Evolutionary conservation across 2,113 vertebrate species (phyloP).

Genomic region (Xerus inauris): DNA sequence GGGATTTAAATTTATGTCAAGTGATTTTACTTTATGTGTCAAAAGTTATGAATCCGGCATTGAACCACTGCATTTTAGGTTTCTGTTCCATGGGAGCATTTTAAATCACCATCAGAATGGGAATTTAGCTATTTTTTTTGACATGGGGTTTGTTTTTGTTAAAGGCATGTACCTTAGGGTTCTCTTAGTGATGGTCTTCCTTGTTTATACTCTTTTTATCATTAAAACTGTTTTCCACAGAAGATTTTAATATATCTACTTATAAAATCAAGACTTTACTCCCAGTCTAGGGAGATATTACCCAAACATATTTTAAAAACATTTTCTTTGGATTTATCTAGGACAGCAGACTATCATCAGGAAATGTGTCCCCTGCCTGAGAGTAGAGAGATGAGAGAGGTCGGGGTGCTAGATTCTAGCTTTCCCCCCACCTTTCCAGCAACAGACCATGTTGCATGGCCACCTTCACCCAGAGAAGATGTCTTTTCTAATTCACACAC

Average conservation of each 20-base stretch:
- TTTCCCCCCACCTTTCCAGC: not conserved
- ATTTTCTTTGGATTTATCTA: not conserved
- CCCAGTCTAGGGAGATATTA: not conserved
- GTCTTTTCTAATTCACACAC: not conserved
- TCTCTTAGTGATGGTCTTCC: not conserved
- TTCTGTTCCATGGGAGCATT: not conserved
- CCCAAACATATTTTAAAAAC: not conserved
- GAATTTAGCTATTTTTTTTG: not conserved
- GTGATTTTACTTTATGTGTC: not conserved
- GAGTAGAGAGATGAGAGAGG: not conserved
- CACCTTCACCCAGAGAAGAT: not conserved
- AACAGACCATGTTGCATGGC: too few relatives aligned
- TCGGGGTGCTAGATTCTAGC: too few relatives aligned
- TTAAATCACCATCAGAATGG: not conserved
- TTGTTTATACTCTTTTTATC: not conserved
- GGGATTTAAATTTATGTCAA: slow-evolving; percentile 67
- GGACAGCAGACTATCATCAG: not conserved
- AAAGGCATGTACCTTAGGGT: not conserved
- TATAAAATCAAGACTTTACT: slow-evolving; percentile 6
- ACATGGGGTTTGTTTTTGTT: not conserved
- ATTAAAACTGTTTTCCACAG: slow-evolving; percentile 30
- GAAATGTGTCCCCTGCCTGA: not conserved
- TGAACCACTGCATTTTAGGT: slow-evolving; percentile 33
- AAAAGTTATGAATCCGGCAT: not conserved
- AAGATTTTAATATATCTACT: slow-evolving; percentile 13